Conservation (phyloP, 2,113 vertebrate species). For the Labrus mixtus region DNA sequence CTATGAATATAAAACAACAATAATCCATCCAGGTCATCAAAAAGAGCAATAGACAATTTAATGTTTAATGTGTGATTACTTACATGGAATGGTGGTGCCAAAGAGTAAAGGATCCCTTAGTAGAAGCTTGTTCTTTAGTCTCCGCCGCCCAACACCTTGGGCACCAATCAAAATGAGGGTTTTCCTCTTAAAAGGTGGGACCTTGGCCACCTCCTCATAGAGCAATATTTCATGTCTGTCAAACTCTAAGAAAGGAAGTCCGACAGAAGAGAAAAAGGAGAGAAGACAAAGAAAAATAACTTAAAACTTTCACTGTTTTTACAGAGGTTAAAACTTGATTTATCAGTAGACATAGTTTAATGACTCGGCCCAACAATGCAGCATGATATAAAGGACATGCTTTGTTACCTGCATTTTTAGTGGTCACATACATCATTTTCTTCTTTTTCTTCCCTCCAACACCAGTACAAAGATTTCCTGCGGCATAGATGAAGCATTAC, state of each 20-base stretch:
- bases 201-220: constrained; percentile 95
- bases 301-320: neutral
- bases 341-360: neutral
- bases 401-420: constrained; percentile 92
- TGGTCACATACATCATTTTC: constrained; percentile 98
- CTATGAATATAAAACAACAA: too few species aligned
- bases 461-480: constrained; percentile 92
- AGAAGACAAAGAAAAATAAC: neutral
- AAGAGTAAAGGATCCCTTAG: constrained; percentile 91
- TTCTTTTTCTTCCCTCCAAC: constrained; percentile 96
- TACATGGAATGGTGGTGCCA: constrained; percentile 94
- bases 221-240: constrained; percentile 95
- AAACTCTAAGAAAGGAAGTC: constrained; percentile 85
- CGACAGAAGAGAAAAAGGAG: neutral
- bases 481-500: constrained; percentile 7
- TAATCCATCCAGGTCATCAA: too few species aligned
- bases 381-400: neutral
- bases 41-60: too few species aligned
- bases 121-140: constrained; percentile 95
- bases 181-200: constrained; percentile 96
- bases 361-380: neutral
- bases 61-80: constrained; percentile 22
- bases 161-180: constrained; percentile 95
- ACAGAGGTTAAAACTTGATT: neutral
- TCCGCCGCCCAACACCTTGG: constrained; percentile 93